Conservation (phyloP, 2,113 vertebrate species). For the Prunella fulvescens region DNA sequence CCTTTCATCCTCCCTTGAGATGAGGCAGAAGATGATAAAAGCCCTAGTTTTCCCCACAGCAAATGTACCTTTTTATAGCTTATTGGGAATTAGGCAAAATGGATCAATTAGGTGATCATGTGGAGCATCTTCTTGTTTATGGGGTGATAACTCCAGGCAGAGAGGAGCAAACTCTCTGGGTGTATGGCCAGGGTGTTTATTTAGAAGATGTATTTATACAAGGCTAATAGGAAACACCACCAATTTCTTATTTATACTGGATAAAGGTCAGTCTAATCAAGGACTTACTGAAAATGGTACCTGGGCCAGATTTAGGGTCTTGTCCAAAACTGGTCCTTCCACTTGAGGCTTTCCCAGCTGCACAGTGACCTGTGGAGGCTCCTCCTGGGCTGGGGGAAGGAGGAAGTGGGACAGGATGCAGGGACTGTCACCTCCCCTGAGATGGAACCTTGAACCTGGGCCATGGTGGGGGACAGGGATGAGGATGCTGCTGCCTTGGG, state of each 20-base stretch:
- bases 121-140: constrained; percentile 42
- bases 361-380: background rate
- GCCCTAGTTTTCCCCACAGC: background rate
- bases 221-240: background rate
- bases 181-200: background rate
- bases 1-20: background rate
- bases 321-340: background rate
- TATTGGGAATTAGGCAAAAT: constrained; percentile 33
- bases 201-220: background rate
- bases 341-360: background rate
- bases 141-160: constrained; percentile 8
- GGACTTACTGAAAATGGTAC: background rate
- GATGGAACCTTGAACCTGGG: background rate
- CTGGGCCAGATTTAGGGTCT: background rate
- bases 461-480: background rate
- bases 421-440: background rate
- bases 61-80: constrained; percentile 1
- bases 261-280: constrained; percentile 2
- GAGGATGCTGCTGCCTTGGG: background rate
- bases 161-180: background rate
- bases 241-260: background rate
- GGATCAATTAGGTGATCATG: constrained; percentile 38
- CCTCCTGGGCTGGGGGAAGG: rapidly evolving
- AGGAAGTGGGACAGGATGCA: background rate
- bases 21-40: constrained; percentile 40